Base-by-base conservation (phyloP, 2,888 invertebrate species). In the Ophion ellenae region DNA sequence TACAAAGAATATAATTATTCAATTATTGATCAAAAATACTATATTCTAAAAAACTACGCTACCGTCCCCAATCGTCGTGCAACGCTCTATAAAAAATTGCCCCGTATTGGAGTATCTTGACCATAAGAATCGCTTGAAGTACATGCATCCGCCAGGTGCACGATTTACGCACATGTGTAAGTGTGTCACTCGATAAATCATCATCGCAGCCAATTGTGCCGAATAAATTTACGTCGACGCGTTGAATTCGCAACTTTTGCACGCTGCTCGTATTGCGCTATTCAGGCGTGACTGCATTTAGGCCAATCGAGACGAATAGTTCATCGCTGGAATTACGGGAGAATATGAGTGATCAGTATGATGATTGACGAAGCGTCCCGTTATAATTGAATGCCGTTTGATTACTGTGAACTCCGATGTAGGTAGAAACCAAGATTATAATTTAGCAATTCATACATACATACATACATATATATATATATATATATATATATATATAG, bases 301-400 rank as follows among this genome's bases (percentile, higher is more conserved):
- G 47, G 17, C 70, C 17, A 70, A 70, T 70, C n/a, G 28, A 70
- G 28, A 32, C 53, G 53, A n/a, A 70, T 28, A 10, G 28, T 32
- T 70, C 24, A 28, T 28, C 53, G 14, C 53, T 70, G 53, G 28
- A 70, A 53, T 53, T 70, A 28, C 53, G 17, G 17, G 9, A 53
- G 28, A 70, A 70, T 53, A n/a, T 53, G 17, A 32, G 53, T 70
- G 28, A 70, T 70, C 70, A 70, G 53, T 17, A 17, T 14, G 17
- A 17, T 70, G 53, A 70, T 70, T n/a, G 70, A 53, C 53, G 17
- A n/a, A 53, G 70, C 53, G 53, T 70, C 70, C 17, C 28, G 70
- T 70, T 53, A 53, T 70, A 28, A 70, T 70, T 53, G 28, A n/a
- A 47, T 47, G 17, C 14, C 17, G 53, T 7, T 70, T 70, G 47